Conservation (phyloP, 2,888 invertebrate genomes). For the Drosophila eohydei region DNA sequence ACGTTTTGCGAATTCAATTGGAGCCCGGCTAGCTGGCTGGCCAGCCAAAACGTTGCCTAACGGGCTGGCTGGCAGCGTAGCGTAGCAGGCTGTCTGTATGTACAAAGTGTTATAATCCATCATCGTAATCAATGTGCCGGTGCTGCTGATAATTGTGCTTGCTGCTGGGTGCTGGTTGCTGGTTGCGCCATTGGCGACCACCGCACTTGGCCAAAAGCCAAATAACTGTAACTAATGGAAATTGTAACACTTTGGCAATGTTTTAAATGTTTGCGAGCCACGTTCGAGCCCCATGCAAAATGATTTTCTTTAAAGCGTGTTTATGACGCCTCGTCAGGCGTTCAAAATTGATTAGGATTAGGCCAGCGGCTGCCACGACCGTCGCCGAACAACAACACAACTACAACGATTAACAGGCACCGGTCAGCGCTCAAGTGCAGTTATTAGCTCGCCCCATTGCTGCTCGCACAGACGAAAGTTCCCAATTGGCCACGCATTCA, state of each 20-base stretch:
- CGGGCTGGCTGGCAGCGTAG: slow-evolving; percentile 13
- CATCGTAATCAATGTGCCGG: slow-evolving; percentile 74
- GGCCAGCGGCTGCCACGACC: slow-evolving; percentile 46
- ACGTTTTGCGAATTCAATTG: slow-evolving; percentile 37
- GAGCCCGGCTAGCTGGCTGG: slow-evolving; percentile 7
- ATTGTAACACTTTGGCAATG: slow-evolving; percentile 79
- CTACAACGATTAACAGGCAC: slow-evolving; percentile 43
- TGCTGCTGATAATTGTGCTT: slow-evolving; percentile 70
- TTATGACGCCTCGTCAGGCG: slow-evolving; percentile 80
- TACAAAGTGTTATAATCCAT: slow-evolving; percentile 79
- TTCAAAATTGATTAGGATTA: slow-evolving; percentile 79
- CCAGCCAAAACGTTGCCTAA: slow-evolving; percentile 13
- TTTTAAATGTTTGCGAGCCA: slow-evolving; percentile 57
- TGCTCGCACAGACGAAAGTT: slow-evolving; percentile 41
- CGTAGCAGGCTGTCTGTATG: slow-evolving; percentile 20
- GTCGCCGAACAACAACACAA: slow-evolving; percentile 17
- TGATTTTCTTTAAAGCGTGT: slow-evolving; percentile 72
- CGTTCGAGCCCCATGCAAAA: slow-evolving; percentile 47
- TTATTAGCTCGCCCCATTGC: slow-evolving; percentile 51
- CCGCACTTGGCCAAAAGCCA: slow-evolving; percentile 63
- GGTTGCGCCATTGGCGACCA: slow-evolving; percentile 68
- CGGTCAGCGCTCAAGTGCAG: slow-evolving; percentile 45
- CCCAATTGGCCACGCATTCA: slow-evolving; percentile 67
- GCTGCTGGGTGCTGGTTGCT: slow-evolving; percentile 15
- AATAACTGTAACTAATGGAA: slow-evolving; percentile 81